Conservation (phyloP, 2,888 invertebrate genomes). For the Pandemis cinnamomeana region DNA sequence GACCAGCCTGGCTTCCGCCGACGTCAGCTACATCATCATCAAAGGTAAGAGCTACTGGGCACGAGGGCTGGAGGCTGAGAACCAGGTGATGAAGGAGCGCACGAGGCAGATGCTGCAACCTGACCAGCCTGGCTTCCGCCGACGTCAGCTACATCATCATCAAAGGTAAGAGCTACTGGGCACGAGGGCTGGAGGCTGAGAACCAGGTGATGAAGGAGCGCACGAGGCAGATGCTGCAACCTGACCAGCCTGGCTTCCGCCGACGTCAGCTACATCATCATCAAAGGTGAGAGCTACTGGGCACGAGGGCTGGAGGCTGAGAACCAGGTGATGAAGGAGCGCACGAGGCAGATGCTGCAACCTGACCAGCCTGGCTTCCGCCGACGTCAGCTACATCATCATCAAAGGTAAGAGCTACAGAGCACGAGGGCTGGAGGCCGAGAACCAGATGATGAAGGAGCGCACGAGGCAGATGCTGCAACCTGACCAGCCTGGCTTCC, state of each 20-base stretch:
- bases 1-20: conserved; percentile 59
- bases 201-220: conserved; percentile 48
- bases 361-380: too few species aligned
- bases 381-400: too few species aligned
- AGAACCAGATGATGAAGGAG: conserved; percentile 45
- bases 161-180: conserved; percentile 51
- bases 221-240: conserved; percentile 53
- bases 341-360: too few species aligned
- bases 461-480: conserved; percentile 55
- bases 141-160: too few species aligned
- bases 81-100: too few species aligned
- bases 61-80: too few species aligned
- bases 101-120: too few species aligned
- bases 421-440: conserved; percentile 34
- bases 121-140: too few species aligned
- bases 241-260: conserved; percentile 60
- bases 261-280: conserved; percentile 78
- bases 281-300: too few species aligned
- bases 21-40: conserved; percentile 78
- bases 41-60: too few species aligned
- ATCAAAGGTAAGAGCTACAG: conserved; percentile 56
- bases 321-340: too few species aligned
- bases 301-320: too few species aligned
- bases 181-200: conserved; percentile 38
- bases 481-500: conserved; percentile 58